Percentiles rank a stretch among this genome's conserved stretches.
These are phyloP conservation scores for Drosophila nebulosa DNA, from an alignment of 1,140 invertebrate genomes.

Conservation along the genomic window DNA sequence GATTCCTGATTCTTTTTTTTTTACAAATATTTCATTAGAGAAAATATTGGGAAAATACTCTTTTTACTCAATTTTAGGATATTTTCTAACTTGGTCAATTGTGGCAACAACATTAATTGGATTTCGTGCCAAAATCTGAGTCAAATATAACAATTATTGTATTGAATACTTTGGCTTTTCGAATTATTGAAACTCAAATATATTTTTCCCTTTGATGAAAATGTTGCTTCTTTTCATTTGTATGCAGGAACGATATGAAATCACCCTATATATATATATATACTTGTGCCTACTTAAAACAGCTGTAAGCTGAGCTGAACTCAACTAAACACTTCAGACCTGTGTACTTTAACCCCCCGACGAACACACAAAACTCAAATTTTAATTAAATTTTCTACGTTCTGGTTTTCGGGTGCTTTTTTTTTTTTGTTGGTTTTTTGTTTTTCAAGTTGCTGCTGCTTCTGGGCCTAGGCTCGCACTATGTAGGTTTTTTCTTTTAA, in stretches of 20 bases:
- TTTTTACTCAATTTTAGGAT: too few relatives aligned
- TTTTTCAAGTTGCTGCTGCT: conserved; percentile 45
- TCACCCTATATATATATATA: neutral
- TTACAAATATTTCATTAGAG: too few relatives aligned
- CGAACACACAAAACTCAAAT: conserved; percentile 63
- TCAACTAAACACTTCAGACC: conserved; percentile 33
- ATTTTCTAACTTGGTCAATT: too few relatives aligned
- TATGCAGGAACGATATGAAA: neutral
- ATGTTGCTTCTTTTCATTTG: neutral
- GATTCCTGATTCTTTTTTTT: too few relatives aligned
- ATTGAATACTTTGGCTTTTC: too few relatives aligned
- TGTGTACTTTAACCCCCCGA: conserved; percentile 3
- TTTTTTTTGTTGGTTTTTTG: conserved; percentile 56
- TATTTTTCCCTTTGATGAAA: too few relatives aligned
- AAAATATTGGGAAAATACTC: too few relatives aligned
- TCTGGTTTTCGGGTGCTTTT: conserved; percentile 30
- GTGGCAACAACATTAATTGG: too few relatives aligned
- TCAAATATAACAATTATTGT: too few relatives aligned
- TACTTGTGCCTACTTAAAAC: neutral
- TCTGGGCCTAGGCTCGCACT: conserved; percentile 28
- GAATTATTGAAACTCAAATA: too few relatives aligned
- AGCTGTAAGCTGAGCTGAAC: conserved; percentile 9
- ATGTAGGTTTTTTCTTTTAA: conserved; percentile 1
- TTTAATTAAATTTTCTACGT: conserved; percentile 73
- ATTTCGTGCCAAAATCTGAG: too few relatives aligned